Percentiles rank a stretch among this genome's conserved stretches.
These are phyloP conservation scores for Brachyopa scutellaris DNA, from an alignment of 2,888 invertebrate genomes.

Conservation along the genomic window DNA sequence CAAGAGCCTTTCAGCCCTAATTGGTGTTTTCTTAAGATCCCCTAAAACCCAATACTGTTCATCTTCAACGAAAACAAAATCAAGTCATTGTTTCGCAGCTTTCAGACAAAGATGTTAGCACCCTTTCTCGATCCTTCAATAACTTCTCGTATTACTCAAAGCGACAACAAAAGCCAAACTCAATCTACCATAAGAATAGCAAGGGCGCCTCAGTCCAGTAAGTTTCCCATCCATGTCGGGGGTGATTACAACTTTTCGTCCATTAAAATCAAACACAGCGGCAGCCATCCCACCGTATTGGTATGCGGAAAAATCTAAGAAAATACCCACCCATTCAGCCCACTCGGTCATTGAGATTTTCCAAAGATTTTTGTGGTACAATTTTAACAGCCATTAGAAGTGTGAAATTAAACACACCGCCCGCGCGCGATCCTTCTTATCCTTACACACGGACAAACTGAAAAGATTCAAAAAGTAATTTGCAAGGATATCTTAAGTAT, in stretches of 20 bases:
- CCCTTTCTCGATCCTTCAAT: constrained; percentile 46
- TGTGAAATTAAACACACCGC: constrained; percentile 58
- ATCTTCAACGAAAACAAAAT: constrained; percentile 33
- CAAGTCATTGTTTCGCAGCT: constrained; percentile 28
- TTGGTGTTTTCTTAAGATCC: constrained; percentile 23
- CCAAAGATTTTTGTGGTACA: constrained; percentile 40
- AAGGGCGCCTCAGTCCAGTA: background rate
- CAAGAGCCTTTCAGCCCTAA: constrained; percentile 5
- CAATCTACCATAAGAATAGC: constrained; percentile 37
- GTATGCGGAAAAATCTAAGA: constrained; percentile 23
- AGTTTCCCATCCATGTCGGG: constrained; percentile 14
- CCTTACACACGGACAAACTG: background rate
- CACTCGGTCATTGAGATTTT: constrained; percentile 30
- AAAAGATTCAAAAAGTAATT: constrained; percentile 2
- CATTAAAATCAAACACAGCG: constrained; percentile 40
- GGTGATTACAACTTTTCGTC: constrained; percentile 53
- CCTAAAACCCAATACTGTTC: constrained; percentile 13
- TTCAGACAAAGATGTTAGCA: constrained; percentile 7
- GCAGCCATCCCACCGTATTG: constrained; percentile 25
- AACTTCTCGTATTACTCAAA: constrained; percentile 48
- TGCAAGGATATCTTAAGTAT: constrained; percentile 49
- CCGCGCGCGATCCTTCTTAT: constrained; percentile 9
- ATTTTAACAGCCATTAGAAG: constrained; percentile 66
- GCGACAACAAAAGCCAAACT: constrained; percentile 48
- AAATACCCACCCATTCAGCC: background rate